These are phyloP conservation scores for Hydrotaea diabolus DNA, from an alignment of 2,888 invertebrate species.

Conservation along the genomic window DNA sequence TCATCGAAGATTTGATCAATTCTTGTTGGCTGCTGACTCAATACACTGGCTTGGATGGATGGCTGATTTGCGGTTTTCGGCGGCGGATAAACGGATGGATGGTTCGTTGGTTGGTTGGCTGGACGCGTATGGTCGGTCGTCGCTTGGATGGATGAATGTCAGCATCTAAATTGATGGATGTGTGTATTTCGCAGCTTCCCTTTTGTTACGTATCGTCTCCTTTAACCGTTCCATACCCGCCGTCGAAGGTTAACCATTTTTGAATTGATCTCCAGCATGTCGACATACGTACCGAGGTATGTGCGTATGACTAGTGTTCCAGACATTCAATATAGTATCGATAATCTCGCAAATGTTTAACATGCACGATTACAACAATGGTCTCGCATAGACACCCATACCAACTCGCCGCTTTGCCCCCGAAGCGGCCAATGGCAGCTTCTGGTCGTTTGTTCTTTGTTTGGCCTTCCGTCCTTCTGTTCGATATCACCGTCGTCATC, in stretches of 20 bases:
- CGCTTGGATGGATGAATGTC: constrained; percentile 59
- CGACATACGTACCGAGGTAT: constrained; percentile 18
- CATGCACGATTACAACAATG: constrained; percentile 61
- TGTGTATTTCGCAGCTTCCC: constrained; percentile 25
- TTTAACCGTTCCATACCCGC: background rate
- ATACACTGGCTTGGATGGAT: constrained; percentile 8
- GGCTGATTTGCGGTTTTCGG: constrained; percentile 2
- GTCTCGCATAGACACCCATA: background rate
- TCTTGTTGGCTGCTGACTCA: constrained; percentile 22
- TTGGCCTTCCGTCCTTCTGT: background rate
- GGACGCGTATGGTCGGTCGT: background rate
- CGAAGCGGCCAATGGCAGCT: constrained; percentile 8
- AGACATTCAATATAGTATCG: constrained; percentile 59
- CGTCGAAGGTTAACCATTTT: constrained; percentile 49
- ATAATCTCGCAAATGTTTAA: constrained; percentile 63
- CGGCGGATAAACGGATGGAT: background rate
- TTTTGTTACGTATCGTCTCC: constrained; percentile 1
- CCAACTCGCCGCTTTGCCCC: background rate
- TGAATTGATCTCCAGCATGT: background rate
- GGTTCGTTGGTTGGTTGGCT: constrained; percentile 18
- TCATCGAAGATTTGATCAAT: constrained; percentile 48
- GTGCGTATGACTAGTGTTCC: constrained; percentile 11
- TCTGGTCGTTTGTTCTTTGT: constrained; percentile 9
- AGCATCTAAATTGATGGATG: constrained; percentile 52
- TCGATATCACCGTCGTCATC: constrained; percentile 36